These are phyloP conservation scores for Drosophila eugracilis DNA, from an alignment of 1,140 invertebrate species.

Conservation along the genomic window DNA sequence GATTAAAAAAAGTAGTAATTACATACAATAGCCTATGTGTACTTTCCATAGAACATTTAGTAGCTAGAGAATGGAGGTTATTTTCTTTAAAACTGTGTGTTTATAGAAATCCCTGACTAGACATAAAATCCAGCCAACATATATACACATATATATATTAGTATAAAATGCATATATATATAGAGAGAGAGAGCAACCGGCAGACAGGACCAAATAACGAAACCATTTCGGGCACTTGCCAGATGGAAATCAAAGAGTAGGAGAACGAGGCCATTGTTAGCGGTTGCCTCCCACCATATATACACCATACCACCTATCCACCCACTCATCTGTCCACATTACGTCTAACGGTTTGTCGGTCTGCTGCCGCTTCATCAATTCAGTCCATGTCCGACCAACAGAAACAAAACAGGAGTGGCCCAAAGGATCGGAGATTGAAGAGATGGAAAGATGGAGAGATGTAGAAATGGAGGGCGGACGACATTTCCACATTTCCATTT, in stretches of 20 bases:
- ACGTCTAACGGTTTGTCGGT: slow-evolving; percentile 67
- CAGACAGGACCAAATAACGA: slow-evolving; percentile 28
- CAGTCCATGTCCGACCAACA: slow-evolving; percentile 58
- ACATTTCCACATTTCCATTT: slow-evolving; percentile 80
- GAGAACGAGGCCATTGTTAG: slow-evolving; percentile 54
- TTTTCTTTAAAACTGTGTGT: slow-evolving; percentile 37
- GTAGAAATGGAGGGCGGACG: slow-evolving; percentile 14
- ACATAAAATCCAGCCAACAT: slow-evolving; percentile 70
- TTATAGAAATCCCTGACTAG: slow-evolving; percentile 71
- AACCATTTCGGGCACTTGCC: slow-evolving; percentile 53
- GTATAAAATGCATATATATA: no score
- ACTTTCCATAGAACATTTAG: background rate
- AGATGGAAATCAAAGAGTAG: slow-evolving; percentile 3
- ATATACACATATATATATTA: no score
- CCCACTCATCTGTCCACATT: slow-evolving; percentile 17
- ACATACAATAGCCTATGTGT: background rate
- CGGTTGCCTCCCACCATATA: slow-evolving; percentile 7
- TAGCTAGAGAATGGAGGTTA: slow-evolving; percentile 4
- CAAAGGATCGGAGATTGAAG: slow-evolving; percentile 17
- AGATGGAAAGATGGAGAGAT: background rate
- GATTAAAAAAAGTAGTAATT: background rate
- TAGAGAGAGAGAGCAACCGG: slow-evolving; percentile 7
- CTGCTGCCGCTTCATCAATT: slow-evolving; percentile 77
- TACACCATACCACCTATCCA: background rate
- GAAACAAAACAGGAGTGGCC: slow-evolving; percentile 50